Evolutionary conservation across 2,797 vertebrate species (phyloP), one percentile per base, ranked within the genome.

Genomic region (Rachycentron canadum): DNA sequence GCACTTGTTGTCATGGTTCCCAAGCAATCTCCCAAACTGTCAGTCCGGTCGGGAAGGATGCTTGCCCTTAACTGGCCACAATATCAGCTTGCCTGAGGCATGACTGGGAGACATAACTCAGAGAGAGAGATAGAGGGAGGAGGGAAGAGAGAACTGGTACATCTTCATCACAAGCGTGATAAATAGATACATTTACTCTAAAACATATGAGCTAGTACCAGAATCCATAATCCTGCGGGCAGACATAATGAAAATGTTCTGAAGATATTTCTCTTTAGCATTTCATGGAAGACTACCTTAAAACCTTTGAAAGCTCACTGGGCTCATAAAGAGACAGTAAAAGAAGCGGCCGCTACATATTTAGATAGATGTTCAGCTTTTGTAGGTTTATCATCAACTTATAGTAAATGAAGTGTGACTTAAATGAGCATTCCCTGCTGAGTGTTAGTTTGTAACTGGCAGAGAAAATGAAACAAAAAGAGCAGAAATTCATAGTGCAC

Each of bases 1-100:
- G 73, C 66, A 25, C 49, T 74, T 5, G 47, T 85, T 70, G 69
- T 79, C 81, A 85, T 30, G 64, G 68, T 60, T 87, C 62, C 60
- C 25, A 53, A 57, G 70, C 69, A 80, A 71, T 79, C 43, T 73
- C 43, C 14, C 58, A 76, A 70, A 68, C 52, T 62, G 83, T 36
- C 71, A 47, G 79, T 77, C 64, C 55, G 36, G n/a, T 45, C 1
- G 2, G 34, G 71, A 77, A 23, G 10, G 30, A 26, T 17, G 62
- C 12, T 50, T 64, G 73, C 59, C 26, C 84, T 80, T 55, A 70
- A 55, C 63, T 56, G 76, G 55, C 38, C 30, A 32, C 66, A 34
- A 69, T 56, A 70, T 57, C 52, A 32, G 36, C 26, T 34, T 40
- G 62, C 70, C 50, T 57, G 16, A 41, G 53, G 73, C 69, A 49